Base-by-base conservation (phyloP, 2,888 invertebrate genomes). In the Vesta saturnalis region DNA sequence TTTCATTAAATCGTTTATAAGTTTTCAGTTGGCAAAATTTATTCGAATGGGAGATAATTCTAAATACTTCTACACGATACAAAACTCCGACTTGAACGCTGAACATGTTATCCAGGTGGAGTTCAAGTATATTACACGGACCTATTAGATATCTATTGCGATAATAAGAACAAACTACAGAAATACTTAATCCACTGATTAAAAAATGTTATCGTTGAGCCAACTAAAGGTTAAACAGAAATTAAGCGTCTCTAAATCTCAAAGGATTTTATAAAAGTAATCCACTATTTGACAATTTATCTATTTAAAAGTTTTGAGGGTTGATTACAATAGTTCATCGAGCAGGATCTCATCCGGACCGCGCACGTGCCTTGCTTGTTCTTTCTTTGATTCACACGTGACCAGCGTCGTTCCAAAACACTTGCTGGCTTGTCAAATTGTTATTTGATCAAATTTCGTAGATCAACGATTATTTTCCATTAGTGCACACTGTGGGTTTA, bases 301-400 rank as follows among this genome's bases (percentile, higher is more conserved):
- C 52, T 52, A 52, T 52, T 56, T 56, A 30, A 39, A 16, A 18
- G 49, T 56, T 56, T 63, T 35, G 23, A 57, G 67, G 58, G 19
- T 61, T 54, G 58, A 62, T 59, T 60, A 60, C 70, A 74, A 72
- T 71, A 67, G 72, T 65, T 72, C 70, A 72, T 74, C 71, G 72
- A 70, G 66, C 65, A 72, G 70, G 71, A 74, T 74, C 70, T 64
- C 71, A 69, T 69, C 65, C 47, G 62, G 8, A 16, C 58, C 16
- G 15, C 30, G 55, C 69, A 66, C 69, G 69, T 62, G 69, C 54
- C 16, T 5, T 12, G 46, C 39, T 46, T 63, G 62, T 62, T 66
- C 55, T 54, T 66, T 62, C 69, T 66, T 69, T 69, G 66, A 66
- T 69, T 66, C 66, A 63, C 69, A 62, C 66, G 69, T 54, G 66